Evolutionary conservation across 2,113 vertebrate genomes (phyloP), one percentile per base, ranked within the genome.

Genomic region (Chionis minor): DNA sequence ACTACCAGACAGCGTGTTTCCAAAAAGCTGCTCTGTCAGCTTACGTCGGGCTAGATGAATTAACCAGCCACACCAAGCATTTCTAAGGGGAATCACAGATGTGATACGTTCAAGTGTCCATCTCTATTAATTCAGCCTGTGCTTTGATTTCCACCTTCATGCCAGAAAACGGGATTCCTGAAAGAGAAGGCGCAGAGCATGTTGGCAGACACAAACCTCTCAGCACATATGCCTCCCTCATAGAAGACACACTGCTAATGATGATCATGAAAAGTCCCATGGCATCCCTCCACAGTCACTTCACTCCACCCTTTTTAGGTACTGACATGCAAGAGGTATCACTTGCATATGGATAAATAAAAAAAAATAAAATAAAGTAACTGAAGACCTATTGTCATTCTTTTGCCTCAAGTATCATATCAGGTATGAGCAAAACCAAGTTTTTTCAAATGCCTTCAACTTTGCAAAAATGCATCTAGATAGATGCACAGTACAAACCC

Each of bases 141-240:
- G 42, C 75, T 91, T 32, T 8, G 52, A 77, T 82, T 82, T 18
- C 78, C 19, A 4, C 87, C 70, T 52, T 28, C 28, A 4, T 32
- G 66, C 70, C 81, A 55, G 73, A 73, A 59, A 35, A 6, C 1
- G 38, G 61, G 77, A 84, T 79, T 42, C 21, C 80, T 47, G 67
- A 1, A 7, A 70, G 51, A 30, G 54, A 58, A 75, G 40, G 40
- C 81, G 32, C 13, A 2, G 42, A 54, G 85, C 56, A 32, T 16
- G 0, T 0, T 2, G 38, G 54, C 77, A 54, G 73, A 12, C 4
- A 30, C 0, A 1, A 33, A 65, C 19, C 66, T 58, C 40, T 32
- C 3, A 0, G 45, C 0, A 0, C n/a, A 17, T 6, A 13, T 7
- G 22, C 33, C 17, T 44, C 82, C 23, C 45, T 56, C 10, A 2